These are phyloP conservation scores for Coenobita brevimanus DNA, from an alignment of 1,140 invertebrate genomes.

Conservation along the genomic window DNA sequence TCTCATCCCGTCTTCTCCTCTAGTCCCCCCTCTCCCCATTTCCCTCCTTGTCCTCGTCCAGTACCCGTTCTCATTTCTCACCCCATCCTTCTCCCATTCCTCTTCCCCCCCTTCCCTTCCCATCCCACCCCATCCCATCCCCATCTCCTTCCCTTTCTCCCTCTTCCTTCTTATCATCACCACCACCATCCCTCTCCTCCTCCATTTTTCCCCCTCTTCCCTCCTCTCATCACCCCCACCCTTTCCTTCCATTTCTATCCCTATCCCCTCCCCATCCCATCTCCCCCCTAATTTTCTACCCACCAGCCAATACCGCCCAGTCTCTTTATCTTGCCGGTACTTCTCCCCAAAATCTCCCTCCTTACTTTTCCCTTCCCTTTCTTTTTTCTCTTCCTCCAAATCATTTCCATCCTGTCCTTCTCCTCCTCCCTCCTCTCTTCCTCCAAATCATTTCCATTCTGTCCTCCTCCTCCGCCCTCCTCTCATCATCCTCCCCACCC, in stretches of 20 bases:
- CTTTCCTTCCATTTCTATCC: too few relatives aligned
- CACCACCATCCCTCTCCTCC: not conserved
- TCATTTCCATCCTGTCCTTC: too few relatives aligned
- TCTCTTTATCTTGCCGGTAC: not conserved
- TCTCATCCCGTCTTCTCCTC: not conserved
- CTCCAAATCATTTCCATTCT: not conserved
- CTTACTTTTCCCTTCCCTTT: not conserved
- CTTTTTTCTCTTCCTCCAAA: too few relatives aligned
- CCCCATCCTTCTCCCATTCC: too few relatives aligned
- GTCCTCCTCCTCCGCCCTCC: not conserved
- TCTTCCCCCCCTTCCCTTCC: too few relatives aligned
- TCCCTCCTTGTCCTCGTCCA: not conserved
- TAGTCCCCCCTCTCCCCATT: not conserved
- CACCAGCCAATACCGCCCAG: not conserved
- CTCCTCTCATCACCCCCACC: not conserved
- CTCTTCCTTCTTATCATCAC: not conserved
- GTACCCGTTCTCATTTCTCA: too few relatives aligned
- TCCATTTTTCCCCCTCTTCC: not conserved
- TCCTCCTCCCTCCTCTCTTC: not conserved
- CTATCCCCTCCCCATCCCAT: not conserved
- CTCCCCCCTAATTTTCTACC: not conserved
- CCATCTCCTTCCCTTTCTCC: not conserved
- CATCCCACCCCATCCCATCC: not conserved
- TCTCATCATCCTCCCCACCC: not conserved
- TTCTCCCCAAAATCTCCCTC: not conserved